Conservation (phyloP, 1,140 invertebrate species). For the Diabrotica undecimpunctata region DNA sequence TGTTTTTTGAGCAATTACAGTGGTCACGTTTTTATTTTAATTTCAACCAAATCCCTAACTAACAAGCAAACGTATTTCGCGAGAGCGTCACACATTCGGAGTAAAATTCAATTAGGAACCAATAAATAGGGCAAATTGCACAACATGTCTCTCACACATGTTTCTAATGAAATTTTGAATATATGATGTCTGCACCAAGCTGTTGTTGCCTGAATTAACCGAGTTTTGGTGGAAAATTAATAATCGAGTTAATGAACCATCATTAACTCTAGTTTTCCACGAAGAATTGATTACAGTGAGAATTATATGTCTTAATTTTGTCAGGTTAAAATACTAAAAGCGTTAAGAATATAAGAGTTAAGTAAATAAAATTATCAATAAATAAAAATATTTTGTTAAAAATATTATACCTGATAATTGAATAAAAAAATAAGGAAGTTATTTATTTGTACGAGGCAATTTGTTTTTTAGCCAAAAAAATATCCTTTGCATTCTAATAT, state of each 20-base stretch:
- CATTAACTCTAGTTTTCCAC: conserved; percentile 10
- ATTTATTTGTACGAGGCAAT: no score
- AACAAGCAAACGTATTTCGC: not conserved
- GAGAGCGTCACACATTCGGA: not conserved
- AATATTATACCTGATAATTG: no score
- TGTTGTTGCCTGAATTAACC: conserved; percentile 2
- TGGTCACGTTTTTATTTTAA: no score
- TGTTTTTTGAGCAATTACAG: no score
- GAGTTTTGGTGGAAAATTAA: not conserved
- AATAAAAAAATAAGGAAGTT: no score
- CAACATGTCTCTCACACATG: conserved; percentile 12
- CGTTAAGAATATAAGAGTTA: no score
- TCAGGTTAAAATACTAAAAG: no score
- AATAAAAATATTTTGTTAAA: no score
- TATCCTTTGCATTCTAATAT: no score
- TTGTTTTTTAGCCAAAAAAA: no score
- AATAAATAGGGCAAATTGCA: conserved; percentile 14
- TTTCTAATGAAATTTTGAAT: conserved; percentile 17
- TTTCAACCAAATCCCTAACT: not conserved
- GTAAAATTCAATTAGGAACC: conserved; percentile 17
- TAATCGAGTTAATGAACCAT: not conserved
- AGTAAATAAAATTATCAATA: no score
- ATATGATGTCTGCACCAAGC: conserved; percentile 8
- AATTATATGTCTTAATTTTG: no score
- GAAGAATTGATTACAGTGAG: not conserved